Conservation (phyloP, 1,140 invertebrate species). For the Heterodera carotae region DNA sequence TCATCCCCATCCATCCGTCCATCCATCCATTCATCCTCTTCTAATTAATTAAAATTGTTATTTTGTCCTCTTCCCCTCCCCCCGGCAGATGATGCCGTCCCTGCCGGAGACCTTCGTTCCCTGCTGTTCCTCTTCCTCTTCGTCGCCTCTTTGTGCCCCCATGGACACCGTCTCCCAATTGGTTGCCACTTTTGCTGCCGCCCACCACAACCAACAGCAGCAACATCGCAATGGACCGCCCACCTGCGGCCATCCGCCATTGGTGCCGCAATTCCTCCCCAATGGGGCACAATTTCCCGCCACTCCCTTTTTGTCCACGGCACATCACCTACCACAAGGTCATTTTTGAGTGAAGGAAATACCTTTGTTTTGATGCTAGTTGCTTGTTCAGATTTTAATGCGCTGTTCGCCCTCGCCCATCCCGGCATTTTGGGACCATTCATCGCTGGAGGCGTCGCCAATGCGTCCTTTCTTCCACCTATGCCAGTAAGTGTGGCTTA, state of each 20-base stretch:
- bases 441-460: not conserved
- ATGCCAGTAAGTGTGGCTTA: not conserved
- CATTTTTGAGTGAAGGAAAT: not conserved
- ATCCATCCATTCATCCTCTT: too few relatives aligned
- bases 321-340: not conserved
- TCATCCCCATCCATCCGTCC: not conserved
- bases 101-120: not conserved
- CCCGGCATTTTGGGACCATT: not conserved
- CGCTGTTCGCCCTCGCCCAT: not conserved
- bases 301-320: not conserved
- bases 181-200: not conserved
- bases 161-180: conserved; percentile 3
- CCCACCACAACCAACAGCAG: not conserved
- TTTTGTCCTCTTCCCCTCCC: too few relatives aligned
- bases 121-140: not conserved
- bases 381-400: conserved; percentile 1
- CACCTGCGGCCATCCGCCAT: not conserved
- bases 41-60: too few relatives aligned
- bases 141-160: not conserved
- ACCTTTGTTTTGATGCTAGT: not conserved
- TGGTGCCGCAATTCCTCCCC: not conserved
- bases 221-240: not conserved
- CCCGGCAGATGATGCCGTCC: not conserved
- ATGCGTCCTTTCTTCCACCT: not conserved
- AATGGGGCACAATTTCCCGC: not conserved